Percentiles rank a stretch among this genome's conserved stretches.
Conservation (phyloP, 2,888 invertebrate genomes). For the Biston stratarius region DNA sequence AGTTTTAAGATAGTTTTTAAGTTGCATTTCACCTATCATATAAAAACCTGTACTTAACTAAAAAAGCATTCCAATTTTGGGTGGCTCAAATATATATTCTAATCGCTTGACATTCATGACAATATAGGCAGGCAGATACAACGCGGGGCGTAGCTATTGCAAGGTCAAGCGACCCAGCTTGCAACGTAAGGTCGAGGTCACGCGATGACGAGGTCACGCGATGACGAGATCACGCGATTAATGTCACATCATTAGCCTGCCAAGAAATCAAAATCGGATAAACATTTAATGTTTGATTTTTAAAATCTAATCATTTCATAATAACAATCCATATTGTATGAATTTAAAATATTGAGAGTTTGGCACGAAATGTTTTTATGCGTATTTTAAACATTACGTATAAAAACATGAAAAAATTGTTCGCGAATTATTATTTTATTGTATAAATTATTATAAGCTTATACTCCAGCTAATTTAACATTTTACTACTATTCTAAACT, state of each 20-base stretch:
- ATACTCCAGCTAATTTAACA: background rate
- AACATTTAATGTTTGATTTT: background rate
- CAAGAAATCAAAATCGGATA: too few relatives aligned
- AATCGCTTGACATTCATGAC: background rate
- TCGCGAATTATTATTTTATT: background rate
- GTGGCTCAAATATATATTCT: background rate
- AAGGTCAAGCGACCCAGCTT: background rate
- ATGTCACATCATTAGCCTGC: background rate
- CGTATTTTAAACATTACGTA: slow-evolving; percentile 65
- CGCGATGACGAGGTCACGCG: too few relatives aligned
- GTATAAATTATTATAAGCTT: background rate
- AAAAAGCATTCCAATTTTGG: background rate
- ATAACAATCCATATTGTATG: slow-evolving; percentile 20
- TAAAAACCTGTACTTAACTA: background rate
- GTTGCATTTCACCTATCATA: background rate
- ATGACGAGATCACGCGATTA: background rate
- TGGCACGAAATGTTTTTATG: slow-evolving; percentile 62
- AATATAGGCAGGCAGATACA: too few relatives aligned
- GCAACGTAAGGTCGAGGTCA: background rate
- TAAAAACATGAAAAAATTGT: slow-evolving; percentile 56
- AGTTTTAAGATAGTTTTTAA: slow-evolving; percentile 33
- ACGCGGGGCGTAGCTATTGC: too few relatives aligned
- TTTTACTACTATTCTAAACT: background rate
- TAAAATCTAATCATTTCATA: slow-evolving; percentile 10
- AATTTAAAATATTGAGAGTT: slow-evolving; percentile 19